Evolutionary conservation across 92 coral and sea anemone genomes (phyloP), one percentile per base, ranked within the genome.

Genomic region (Siderastrea siderea): DNA sequence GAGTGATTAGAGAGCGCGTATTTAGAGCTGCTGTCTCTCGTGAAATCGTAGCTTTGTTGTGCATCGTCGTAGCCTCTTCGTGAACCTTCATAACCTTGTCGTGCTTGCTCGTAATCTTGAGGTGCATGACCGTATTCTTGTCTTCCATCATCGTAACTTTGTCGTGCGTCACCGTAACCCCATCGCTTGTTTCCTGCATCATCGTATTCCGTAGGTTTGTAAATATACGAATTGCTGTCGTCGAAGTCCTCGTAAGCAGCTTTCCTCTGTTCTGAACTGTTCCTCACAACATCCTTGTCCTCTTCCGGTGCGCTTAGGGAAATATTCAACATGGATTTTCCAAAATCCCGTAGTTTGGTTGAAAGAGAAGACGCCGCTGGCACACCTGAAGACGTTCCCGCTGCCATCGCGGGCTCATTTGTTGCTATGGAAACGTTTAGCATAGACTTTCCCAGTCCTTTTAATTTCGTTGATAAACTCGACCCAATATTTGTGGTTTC

Each of bases 401-500:
- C 69, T 38, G 64, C 16, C 61, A 11, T 49, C 10, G 74, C 50
- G 10, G 73, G 46, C 46, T 87, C 90, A 17, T 90, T 91, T 78
- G 89, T 81, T 67, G 78, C 47, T 26, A 49, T 46, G 47, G 98
- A 93, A 14, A 93, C 72, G 72, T 93, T 95, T 64, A 93, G 80
- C 89, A 95, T 83, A 4, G 98, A 95, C 64, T 95, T 95, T 7
- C 96, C 98, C 44, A 93, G 65, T 9, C 94, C 98, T 77, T 93
- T 91, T 7, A 93, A 71, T 44, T 92, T 95, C n/a, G 96, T 82
- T 2, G 98, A 90, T 48, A 95, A 85, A 69, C 82, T 85, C 45
- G 83, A 61, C 12, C 58, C 83, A 5, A 59, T 3, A 47, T 6
- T 65, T 57, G 80, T 55, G 9, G 65, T 11, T 46, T 55, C 71